Evolutionary conservation across 2,888 invertebrate genomes (phyloP).

Genomic region (Chymomyza procnemis): DNA sequence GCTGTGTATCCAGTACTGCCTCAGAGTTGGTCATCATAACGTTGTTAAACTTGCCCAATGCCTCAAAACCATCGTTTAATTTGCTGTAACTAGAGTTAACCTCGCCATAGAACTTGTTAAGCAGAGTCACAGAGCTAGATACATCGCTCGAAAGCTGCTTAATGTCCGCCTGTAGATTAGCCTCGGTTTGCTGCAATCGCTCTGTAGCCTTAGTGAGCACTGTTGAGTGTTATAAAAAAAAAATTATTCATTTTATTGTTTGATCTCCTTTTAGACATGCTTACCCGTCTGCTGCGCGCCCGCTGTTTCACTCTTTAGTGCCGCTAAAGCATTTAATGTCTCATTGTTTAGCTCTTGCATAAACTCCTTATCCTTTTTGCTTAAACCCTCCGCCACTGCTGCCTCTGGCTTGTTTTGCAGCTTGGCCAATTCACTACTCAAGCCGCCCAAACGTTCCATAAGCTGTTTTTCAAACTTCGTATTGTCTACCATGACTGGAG

Average conservation of each 20-base stretch:
- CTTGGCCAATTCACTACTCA: constrained; percentile 78
- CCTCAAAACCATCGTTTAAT: constrained; percentile 80
- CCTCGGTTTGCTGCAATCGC: constrained; percentile 81
- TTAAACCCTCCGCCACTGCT: constrained; percentile 61
- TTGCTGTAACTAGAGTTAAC: constrained; percentile 81
- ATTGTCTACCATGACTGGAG: constrained; percentile 65
- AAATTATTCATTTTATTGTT: neutral
- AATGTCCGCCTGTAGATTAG: constrained; percentile 79
- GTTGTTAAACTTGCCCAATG: constrained; percentile 85
- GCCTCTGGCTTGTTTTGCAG: constrained; percentile 65
- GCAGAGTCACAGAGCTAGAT: constrained; percentile 80
- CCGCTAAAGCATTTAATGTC: constrained; percentile 81
- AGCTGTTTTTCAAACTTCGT: constrained; percentile 79
- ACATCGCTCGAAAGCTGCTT: constrained; percentile 82
- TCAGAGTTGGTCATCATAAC: constrained; percentile 90
- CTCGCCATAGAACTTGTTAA: constrained; percentile 81
- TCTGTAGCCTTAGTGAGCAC: constrained; percentile 79
- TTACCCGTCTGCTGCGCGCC: constrained; percentile 79
- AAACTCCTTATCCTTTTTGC: constrained; percentile 78
- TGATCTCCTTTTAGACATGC: constrained; percentile 30
- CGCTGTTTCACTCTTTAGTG: constrained; percentile 80
- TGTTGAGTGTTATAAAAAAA: constrained; percentile 42
- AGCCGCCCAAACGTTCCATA: constrained; percentile 77
- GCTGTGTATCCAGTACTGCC: constrained; percentile 89
- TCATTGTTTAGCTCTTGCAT: constrained; percentile 82